Base-by-base conservation (phyloP, 2,888 invertebrate species). In the Hanleya hanleyi region DNA sequence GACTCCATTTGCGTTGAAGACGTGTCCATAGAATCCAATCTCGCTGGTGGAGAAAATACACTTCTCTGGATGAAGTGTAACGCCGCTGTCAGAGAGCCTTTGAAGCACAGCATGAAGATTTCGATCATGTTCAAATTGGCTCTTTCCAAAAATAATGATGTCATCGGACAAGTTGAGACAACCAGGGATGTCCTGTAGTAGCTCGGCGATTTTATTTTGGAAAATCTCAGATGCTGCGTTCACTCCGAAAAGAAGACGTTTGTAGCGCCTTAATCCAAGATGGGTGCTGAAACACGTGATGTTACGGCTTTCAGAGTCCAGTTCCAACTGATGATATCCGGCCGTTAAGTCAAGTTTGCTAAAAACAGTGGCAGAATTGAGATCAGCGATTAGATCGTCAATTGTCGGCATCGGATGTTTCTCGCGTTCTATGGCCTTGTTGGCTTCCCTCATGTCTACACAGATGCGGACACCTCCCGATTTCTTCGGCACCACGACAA, bases 151-250 rank as follows among this genome's bases (percentile, higher is more conserved):
- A 15, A 91, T 74, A 3, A 89, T 68, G 62, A 91, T 89, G 79
- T 91, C 90, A 78, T 90, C 91, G 33, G 87, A 87, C 65, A 86
- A 85, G 69, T 88, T 89, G 35, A 88, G 74, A 5, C 81, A 83
- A 0, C 89, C 89, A 50, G 87, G 81, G 26, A 88, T 88, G 7
- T 78, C 81, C 49, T 74, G 47, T 2, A 91, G 67, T 7, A 90
- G 82, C 74, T 79, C 76, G 73, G 88, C 87, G 35, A 91, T 70
- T 1, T 83, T 84, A 80, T 91, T 89, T 80, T 91, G 90, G 73
- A 90, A 91, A 1, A 90, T 81, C 81, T 91, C 91, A 0, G 90
- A 88, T 5, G 92, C 92, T 67, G 89, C 89, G 1, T 73, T 76
- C 15, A 79, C 73, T 6, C 82, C 82, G 70, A 81, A 82, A 22